Conservation (phyloP, 2,888 invertebrate genomes). For the Drosophila multiciliata region DNA sequence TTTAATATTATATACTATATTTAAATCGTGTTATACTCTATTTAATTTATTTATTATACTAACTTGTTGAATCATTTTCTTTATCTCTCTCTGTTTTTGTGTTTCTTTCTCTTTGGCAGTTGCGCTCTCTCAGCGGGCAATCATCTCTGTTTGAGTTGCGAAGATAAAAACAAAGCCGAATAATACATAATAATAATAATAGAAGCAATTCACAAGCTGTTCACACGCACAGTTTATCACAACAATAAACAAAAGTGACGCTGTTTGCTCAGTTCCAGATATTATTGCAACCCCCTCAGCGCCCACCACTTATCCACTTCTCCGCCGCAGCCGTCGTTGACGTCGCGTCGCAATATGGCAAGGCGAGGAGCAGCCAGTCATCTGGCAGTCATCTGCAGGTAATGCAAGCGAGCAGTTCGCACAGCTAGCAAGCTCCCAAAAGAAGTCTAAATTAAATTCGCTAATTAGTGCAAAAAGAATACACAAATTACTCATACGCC, state of each 20-base stretch:
- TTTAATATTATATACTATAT: neutral
- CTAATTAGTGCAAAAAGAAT: conserved; percentile 39
- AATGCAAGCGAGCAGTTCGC: conserved; percentile 77
- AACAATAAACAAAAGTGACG: conserved; percentile 71
- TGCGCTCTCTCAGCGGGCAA: conserved; percentile 41
- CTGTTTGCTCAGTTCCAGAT: conserved; percentile 37
- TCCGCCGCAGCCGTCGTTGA: conserved; percentile 22
- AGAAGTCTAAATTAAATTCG: neutral
- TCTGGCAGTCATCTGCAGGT: conserved; percentile 84
- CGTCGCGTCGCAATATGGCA: conserved; percentile 58
- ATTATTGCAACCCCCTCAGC: conserved; percentile 18
- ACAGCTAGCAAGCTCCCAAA: conserved; percentile 25
- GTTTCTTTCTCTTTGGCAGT: conserved; percentile 33
- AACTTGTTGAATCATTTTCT: conserved; percentile 36
- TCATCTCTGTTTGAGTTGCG: conserved; percentile 47
- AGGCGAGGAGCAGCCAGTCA: conserved; percentile 50
- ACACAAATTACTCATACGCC: conserved; percentile 50
- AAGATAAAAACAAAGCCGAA: conserved; percentile 63
- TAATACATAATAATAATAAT: conserved; percentile 24
- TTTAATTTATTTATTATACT: conserved; percentile 3
- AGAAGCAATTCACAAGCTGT: conserved; percentile 25
- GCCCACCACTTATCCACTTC: neutral
- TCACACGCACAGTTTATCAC: conserved; percentile 12
- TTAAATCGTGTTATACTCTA: conserved; percentile 9
- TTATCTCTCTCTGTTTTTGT: neutral